phyloP scores from a whole-genome alignment of 2,113 vertebrate species.

The Ageneiosus marmoratus region DNA sequence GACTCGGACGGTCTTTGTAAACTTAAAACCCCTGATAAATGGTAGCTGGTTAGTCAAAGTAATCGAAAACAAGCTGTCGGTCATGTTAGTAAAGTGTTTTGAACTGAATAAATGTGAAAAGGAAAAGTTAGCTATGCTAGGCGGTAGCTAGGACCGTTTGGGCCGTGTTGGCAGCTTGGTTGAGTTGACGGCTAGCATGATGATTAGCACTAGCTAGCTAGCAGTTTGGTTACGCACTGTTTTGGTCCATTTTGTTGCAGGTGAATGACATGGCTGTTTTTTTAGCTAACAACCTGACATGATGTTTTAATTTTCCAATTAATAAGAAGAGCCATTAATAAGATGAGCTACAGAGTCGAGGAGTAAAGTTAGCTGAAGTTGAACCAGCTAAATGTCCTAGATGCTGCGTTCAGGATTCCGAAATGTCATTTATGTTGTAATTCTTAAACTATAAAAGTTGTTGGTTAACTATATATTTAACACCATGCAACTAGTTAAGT shows the following conservation, averaged over 20 bases:
- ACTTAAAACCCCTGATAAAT: too few species aligned
- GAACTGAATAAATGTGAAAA: not conserved
- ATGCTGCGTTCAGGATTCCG: not conserved
- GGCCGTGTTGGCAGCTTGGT: not conserved
- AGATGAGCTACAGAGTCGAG: too few species aligned
- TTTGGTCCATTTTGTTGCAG: not conserved
- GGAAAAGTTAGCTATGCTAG: not conserved
- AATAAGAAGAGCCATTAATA: too few species aligned
- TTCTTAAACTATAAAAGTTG: not conserved
- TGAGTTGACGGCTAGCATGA: not conserved
- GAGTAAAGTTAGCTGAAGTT: not conserved
- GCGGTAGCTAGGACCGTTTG: not conserved
- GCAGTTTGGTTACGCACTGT: not conserved
- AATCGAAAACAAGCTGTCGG: too few species aligned
- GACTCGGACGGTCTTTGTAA: not conserved
- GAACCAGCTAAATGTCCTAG: not conserved
- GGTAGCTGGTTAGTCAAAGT: accelerated
- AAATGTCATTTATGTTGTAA: not conserved
- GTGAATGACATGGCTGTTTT: not conserved
- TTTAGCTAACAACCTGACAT: not conserved
- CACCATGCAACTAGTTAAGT: not conserved
- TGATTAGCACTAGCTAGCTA: not conserved
- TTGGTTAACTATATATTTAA: too few species aligned
- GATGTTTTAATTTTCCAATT: not conserved
- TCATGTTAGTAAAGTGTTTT: not conserved